Evolutionary conservation across 2,888 invertebrate genomes (phyloP).

Genomic region (Dione juno): DNA sequence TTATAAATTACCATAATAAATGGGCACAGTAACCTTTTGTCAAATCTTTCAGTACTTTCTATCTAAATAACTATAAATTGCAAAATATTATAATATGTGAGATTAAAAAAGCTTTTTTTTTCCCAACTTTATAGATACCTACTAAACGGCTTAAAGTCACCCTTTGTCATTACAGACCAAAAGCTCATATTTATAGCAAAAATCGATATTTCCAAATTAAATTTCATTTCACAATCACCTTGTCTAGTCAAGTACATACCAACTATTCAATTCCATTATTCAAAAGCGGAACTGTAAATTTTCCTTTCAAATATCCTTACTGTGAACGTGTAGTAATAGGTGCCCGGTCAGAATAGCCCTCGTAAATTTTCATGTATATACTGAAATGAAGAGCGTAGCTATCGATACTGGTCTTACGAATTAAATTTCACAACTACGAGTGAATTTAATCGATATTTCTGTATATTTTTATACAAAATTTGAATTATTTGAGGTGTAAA

Average conservation of each 20-base stretch:
- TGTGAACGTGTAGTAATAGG: conserved; percentile 44
- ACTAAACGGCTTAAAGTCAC: no score
- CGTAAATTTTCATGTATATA: conserved; percentile 52
- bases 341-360: conserved; percentile 37
- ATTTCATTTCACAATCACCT: not conserved
- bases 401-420: conserved; percentile 23
- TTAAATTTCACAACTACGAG: conserved; percentile 22
- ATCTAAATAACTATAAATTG: no score
- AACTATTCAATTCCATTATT: conserved; percentile 1
- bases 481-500: no score
- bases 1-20: no score
- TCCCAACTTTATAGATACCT: no score
- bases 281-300: conserved; percentile 6
- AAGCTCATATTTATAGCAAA: no score
- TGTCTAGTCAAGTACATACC: not conserved
- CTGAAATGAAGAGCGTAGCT: conserved; percentile 48
- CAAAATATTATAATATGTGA: no score
- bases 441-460: conserved; percentile 6
- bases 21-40: no score
- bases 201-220: not conserved
- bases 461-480: not conserved
- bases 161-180: no score
- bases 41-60: no score
- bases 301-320: not conserved
- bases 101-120: no score